These are phyloP conservation scores for Iselma pallidipennis DNA, from an alignment of 2,888 invertebrate species.

Conservation along the genomic window DNA sequence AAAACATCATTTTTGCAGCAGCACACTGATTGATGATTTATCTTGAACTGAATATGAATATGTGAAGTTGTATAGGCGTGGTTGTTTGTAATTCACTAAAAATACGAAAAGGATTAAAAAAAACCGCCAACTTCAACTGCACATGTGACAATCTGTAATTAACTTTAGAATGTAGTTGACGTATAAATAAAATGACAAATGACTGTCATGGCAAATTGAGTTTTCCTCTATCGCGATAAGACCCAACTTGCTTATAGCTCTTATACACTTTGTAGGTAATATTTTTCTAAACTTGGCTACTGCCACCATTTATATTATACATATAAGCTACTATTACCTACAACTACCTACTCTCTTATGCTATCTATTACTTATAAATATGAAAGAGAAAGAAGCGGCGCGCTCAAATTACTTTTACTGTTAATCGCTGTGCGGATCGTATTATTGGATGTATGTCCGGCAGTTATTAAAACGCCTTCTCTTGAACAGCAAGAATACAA, in stretches of 20 bases:
- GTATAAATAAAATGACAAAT: conserved; percentile 45
- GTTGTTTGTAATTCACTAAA: neutral
- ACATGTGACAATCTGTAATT: conserved; percentile 31
- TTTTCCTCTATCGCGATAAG: conserved; percentile 39
- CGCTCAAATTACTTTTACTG: conserved; percentile 2
- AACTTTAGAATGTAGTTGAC: conserved; percentile 37
- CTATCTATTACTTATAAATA: neutral
- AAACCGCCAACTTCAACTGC: conserved; percentile 9
- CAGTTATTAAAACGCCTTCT: conserved; percentile 6
- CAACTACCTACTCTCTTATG: neutral
- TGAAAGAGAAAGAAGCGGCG: neutral
- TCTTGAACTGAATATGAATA: too few relatives aligned
- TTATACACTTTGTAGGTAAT: neutral
- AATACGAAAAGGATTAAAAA: neutral
- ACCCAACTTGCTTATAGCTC: conserved; percentile 15
- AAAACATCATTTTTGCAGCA: too few relatives aligned
- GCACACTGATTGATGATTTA: too few relatives aligned
- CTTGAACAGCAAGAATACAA: conserved; percentile 1
- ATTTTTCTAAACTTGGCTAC: neutral
- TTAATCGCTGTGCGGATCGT: neutral
- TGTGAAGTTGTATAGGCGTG: too few relatives aligned
- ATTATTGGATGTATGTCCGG: conserved; percentile 1
- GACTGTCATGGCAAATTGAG: conserved; percentile 39
- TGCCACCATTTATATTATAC: neutral
- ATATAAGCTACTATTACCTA: neutral